Evolutionary conservation across 2,888 invertebrate genomes (phyloP), one percentile per base, ranked within the genome.

Genomic region (Drosophila testacea): DNA sequence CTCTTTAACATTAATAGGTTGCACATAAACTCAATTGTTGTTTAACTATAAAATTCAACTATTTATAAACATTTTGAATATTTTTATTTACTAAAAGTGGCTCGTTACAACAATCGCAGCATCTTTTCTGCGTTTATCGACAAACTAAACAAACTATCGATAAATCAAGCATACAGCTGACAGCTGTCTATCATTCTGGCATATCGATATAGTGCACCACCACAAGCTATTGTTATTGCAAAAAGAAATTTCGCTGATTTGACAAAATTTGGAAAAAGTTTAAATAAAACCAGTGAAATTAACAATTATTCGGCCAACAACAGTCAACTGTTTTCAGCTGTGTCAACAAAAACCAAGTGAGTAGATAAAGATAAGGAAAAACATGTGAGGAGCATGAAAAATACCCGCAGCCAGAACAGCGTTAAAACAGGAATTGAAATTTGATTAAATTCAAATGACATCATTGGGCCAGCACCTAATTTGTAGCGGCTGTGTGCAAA

Each of bases 391-490:
- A n/a, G 38, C 13, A 7, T 1, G 34, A 42, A 71, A 77, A 65
- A 36, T 11, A 36, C 6, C n/a, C 9, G 27, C 62, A 55, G 11
- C 10, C 34, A 36, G 11, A 39, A 28, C n/a, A 41, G 13, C 6
- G n/a, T 11, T 46, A 38, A 62, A 64, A 41, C 38, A 6, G 38
- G 57, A 64, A 69, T 56, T 55, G 51, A 56, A 61, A 56, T 67
- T 73, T 61, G 64, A 78, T 83, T 73, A 69, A 74, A 72, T 73
- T 78, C 76, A 83, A 73, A 88, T 83, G 83, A 83, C 83, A 88
- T 83, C 83, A 83, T 88, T 69, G 61, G 41, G 67, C 34, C 65
- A 83, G 55, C 69, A 57, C 50, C 65, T 60, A 68, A 70, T 80
- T 85, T 65, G 64, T 59, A 68, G 57, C 42, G 57, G 30, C 48